Evolutionary conservation across 2,888 invertebrate species (phyloP), one percentile per base, ranked within the genome.

Genomic region (Drosophila leonis): DNA sequence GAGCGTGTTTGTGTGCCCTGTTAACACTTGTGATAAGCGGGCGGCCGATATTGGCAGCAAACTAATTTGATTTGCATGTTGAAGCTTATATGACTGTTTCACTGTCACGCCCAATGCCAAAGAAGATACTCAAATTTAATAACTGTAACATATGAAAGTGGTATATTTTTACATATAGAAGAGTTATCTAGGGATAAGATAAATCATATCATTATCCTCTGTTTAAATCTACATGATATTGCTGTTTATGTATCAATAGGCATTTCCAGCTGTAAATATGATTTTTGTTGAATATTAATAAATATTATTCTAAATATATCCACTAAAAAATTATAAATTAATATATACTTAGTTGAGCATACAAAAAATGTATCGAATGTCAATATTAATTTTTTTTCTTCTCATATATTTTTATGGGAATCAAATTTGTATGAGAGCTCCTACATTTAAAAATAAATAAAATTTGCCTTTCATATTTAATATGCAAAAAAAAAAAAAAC

Each of bases 41-140:
- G 9, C 18, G 10, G 10, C 5, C 18, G 12, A 4, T 15, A n/a
- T 29, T 48, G n/a, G n/a, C 49, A 31, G 10, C 6, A 24, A 54
- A 39, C 37, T n/a, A 54, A 54, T 39, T 29, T 39, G 27, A 39
- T 54, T 54, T 54, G 27, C 29, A 54, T 54, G 18, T 39, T 54
- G 10, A 6, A n/a, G 27, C 24, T 27, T 13, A 31, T 49, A 49
- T 52, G 29, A 41, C 41, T 10, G 41, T 18, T 41, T 18, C 10
- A n/a, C n/a, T n/a, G 29, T 48, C 48, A 31, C 35, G 10, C 35
- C 35, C 10, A 20, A 13, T 7, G 8, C 20, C 1, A 2, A 48
- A 4, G 20, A 20, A 13, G 13, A 24, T 44, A 44, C 8, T 8
- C 0, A 0, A 18, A 31, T 49, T 18, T 10, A 44, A 48, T 48